Percentiles rank a stretch among this genome's conserved stretches.
Evolutionary conservation across 2,888 invertebrate genomes (phyloP).

Genomic region (Boloria euphrosyne): DNA sequence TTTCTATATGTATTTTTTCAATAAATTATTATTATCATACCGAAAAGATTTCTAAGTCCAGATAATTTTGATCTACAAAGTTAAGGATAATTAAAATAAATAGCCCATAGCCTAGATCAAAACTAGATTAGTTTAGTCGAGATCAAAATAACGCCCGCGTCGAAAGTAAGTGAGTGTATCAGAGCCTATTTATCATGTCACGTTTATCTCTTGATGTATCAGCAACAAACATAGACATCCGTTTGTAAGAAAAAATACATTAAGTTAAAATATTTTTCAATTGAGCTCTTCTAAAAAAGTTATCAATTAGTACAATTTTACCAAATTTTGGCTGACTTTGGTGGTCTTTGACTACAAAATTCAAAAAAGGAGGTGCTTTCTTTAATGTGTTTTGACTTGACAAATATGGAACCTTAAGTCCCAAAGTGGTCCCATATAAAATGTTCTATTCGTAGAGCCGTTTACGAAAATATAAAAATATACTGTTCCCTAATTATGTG

Average conservation of each 20-base stretch:
- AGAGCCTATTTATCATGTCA: constrained; percentile 37
- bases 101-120: constrained; percentile 30
- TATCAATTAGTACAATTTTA: background rate
- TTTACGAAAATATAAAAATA: too few species aligned
- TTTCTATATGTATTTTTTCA: too few species aligned
- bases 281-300: background rate
- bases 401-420: too few species aligned
- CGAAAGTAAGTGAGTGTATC: constrained; percentile 39
- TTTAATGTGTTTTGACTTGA: too few species aligned
- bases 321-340: background rate
- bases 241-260: constrained; percentile 10
- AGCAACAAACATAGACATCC: constrained; percentile 15
- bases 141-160: constrained; percentile 35
- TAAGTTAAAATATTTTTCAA: background rate
- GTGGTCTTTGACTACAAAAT: too few species aligned
- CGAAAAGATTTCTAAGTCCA: background rate
- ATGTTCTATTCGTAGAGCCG: too few species aligned
- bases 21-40: too few species aligned
- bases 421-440: too few species aligned
- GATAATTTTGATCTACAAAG: constrained; percentile 23
- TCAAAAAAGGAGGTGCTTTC: too few species aligned
- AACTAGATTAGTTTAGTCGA: constrained; percentile 24
- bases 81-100: constrained; percentile 30
- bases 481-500: too few species aligned
- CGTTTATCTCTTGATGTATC: constrained; percentile 33